Percentiles rank a stretch among this genome's conserved stretches.
phyloP scores from a whole-genome alignment of 2,113 vertebrate genomes.

The Agelaius tricolor region DNA sequence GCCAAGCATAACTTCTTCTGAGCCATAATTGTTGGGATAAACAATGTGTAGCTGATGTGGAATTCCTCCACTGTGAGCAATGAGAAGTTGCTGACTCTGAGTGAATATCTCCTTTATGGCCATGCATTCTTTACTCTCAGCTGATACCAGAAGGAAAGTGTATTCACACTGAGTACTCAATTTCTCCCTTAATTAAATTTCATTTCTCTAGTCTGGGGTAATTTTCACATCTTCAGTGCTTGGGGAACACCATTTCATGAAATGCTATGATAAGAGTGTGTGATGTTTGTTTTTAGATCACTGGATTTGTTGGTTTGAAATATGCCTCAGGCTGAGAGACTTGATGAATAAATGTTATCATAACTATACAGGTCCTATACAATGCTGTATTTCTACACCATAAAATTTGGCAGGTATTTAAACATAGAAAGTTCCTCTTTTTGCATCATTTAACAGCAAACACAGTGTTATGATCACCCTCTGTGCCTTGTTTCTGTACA shows the following conservation, averaged over 20 bases:
- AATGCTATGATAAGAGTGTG: not conserved
- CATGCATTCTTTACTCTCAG: not conserved
- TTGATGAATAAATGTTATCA: not conserved
- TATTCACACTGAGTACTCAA: not conserved
- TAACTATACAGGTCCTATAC: not conserved
- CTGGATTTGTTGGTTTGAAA: not conserved
- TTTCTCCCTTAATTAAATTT: slow-evolving; percentile 4
- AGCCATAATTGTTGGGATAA: not conserved
- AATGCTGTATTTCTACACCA: not conserved
- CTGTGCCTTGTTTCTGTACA: not conserved
- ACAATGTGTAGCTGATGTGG: not conserved
- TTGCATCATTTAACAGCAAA: not conserved
- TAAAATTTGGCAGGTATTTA: not conserved
- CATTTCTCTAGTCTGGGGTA: not conserved
- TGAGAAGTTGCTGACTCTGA: not conserved
- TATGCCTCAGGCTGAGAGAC: not conserved
- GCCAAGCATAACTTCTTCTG: not conserved
- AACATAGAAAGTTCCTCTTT: not conserved
- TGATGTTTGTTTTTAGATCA: not conserved
- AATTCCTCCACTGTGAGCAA: not conserved
- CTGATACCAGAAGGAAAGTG: not conserved
- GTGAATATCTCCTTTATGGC: not conserved
- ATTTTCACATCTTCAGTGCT: not conserved
- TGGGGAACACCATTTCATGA: not conserved
- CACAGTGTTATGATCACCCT: not conserved